These are phyloP conservation scores for Tadarida brasiliensis DNA, from an alignment of 2,797 vertebrate species.

Conservation along the genomic window DNA sequence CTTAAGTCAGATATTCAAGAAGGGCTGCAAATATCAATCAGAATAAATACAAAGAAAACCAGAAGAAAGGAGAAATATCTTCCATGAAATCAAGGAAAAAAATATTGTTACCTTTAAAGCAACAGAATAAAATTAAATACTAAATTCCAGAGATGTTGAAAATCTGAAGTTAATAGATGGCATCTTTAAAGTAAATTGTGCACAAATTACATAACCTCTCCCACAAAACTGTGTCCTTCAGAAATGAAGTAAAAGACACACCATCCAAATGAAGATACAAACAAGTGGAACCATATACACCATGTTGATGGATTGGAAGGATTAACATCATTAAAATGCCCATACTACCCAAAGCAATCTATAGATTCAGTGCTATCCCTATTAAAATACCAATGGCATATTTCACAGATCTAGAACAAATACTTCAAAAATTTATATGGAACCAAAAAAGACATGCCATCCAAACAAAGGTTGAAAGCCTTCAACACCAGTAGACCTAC, in stretches of 20 bases:
- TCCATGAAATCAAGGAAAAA: neutral
- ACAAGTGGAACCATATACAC: too few species aligned
- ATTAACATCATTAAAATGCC: too few species aligned
- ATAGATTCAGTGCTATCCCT: too few species aligned
- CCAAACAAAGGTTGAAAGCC: neutral
- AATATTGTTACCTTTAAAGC: neutral
- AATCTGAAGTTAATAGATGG: neutral
- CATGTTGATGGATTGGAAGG: too few species aligned
- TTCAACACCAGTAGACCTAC: neutral
- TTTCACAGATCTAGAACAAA: too few species aligned
- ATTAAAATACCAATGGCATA: too few species aligned
- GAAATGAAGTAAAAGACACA: neutral
- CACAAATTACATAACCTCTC: neutral
- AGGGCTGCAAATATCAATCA: neutral
- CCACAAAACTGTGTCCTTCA: neutral
- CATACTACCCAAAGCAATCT: too few species aligned
- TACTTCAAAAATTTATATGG: too few species aligned
- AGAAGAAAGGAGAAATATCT: neutral
- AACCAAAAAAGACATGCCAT: neutral
- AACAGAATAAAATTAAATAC: neutral
- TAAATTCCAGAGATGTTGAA: slow-evolving; percentile 5
- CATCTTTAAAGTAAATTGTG: neutral
- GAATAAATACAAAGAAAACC: neutral
- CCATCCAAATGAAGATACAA: neutral
- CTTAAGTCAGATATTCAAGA: neutral